Conservation (phyloP, 2,888 invertebrate species). For the Diadromus collaris region DNA sequence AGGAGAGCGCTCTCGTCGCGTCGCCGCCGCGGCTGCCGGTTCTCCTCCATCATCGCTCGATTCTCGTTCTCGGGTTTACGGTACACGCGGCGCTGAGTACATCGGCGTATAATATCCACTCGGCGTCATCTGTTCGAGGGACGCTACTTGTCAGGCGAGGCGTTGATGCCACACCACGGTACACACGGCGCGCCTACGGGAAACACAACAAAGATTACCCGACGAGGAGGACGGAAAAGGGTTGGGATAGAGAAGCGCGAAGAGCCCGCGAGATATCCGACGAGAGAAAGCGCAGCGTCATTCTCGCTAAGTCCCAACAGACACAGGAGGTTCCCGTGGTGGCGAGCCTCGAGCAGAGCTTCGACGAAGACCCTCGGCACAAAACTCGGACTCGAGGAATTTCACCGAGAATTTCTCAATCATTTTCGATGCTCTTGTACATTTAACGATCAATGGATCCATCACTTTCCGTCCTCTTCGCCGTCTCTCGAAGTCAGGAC, state of each 20-base stretch:
- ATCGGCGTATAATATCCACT: constrained; percentile 37
- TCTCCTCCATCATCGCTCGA: constrained; percentile 50
- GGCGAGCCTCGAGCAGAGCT: constrained; percentile 17
- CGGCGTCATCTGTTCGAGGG: constrained; percentile 58
- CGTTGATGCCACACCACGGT: constrained; percentile 47
- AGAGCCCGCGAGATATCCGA: constrained; percentile 19
- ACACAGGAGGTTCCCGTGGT: constrained; percentile 22
- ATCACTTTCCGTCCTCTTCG: constrained; percentile 21
- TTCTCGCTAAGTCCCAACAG: constrained; percentile 56
- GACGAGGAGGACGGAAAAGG: constrained; percentile 19
- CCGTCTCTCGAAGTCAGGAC: neutral
- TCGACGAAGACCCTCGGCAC: constrained; percentile 8
- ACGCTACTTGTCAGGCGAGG: constrained; percentile 54
- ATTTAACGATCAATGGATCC: constrained; percentile 35
- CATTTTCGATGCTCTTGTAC: constrained; percentile 10
- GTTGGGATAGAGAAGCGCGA: constrained; percentile 15
- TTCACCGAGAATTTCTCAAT: constrained; percentile 50
- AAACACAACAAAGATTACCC: constrained; percentile 22
- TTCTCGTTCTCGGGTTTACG: constrained; percentile 41
- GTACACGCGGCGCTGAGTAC: constrained; percentile 30
- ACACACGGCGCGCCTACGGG: constrained; percentile 12
- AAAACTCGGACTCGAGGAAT: constrained; percentile 31
- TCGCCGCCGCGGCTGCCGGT: constrained; percentile 1
- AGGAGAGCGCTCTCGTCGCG: constrained; percentile 35
- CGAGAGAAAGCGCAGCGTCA: constrained; percentile 59